Conservation (phyloP, 2,113 vertebrate species). For the Strigops habroptila region DNA sequence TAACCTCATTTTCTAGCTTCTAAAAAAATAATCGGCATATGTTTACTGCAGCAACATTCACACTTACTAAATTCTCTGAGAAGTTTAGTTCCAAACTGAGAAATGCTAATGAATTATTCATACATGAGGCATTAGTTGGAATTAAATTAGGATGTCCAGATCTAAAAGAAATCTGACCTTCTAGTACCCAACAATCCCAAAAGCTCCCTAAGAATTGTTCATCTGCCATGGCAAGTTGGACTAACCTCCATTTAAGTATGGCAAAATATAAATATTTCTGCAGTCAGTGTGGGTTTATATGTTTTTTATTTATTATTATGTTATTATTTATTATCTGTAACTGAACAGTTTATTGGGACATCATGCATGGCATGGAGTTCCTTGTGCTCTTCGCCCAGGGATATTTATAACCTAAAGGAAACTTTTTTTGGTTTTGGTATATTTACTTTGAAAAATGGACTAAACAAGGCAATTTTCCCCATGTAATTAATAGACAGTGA, state of each 20-base stretch:
- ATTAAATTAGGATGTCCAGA: constrained; percentile 41
- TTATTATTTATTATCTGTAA: not conserved
- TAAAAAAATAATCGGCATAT: constrained; percentile 62
- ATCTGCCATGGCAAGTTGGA: not conserved
- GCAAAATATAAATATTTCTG: not conserved
- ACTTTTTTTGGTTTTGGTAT: not conserved
- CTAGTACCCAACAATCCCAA: not conserved
- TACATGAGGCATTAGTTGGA: not conserved
- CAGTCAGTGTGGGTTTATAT: not conserved
- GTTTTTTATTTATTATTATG: not conserved
- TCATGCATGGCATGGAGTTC: not conserved
- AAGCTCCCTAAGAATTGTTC: not conserved
- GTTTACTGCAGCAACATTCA: constrained; percentile 58
- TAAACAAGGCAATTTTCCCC: not conserved
- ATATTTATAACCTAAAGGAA: not conserved
- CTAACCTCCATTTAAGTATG: not conserved
- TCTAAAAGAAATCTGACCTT: constrained; percentile 13
- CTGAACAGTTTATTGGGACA: not conserved
- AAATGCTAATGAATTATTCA: constrained; percentile 62
- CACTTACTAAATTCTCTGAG: constrained; percentile 50
- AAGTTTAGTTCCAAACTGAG: constrained; percentile 60
- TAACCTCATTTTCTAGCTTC: constrained; percentile 64
- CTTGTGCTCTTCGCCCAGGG: not conserved
- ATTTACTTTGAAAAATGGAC: not conserved
- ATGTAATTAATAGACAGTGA: accelerated